Evolutionary conservation across 2,113 vertebrate genomes (phyloP).

Genomic region (rat (Rattus norvegicus)): DNA sequence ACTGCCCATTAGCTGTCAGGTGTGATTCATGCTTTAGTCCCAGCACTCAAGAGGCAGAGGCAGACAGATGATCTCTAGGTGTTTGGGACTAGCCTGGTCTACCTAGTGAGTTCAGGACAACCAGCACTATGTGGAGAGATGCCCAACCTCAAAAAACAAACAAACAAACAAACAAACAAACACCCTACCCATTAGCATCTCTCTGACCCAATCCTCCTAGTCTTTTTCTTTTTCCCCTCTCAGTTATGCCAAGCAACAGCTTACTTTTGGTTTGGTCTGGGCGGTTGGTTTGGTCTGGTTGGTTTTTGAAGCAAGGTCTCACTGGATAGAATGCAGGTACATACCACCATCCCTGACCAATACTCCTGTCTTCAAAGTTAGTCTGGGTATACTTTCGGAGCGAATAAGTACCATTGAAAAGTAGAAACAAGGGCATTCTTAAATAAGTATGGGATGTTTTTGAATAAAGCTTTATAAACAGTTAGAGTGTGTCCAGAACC

Average conservation of each 20-base stretch:
- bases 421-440: neutral
- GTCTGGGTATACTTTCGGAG: constrained; percentile 36
- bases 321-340: neutral
- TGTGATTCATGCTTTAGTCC: neutral
- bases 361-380: constrained; percentile 35
- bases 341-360: neutral
- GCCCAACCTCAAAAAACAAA: neutral
- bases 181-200: neutral
- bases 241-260: neutral
- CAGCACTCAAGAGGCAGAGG: neutral
- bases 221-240: neutral
- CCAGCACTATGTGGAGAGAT: neutral
- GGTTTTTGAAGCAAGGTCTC: neutral
- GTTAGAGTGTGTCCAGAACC: neutral
- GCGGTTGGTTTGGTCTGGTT: neutral
- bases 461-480: constrained; percentile 18
- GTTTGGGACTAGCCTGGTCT: neutral
- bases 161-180: neutral
- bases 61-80: neutral
- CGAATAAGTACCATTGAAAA: constrained; percentile 10
- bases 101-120: neutral
- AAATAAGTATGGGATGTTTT: constrained; percentile 19
- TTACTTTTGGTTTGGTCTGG: neutral
- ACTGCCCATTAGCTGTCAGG: neutral
- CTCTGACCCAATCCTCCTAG: neutral